Base-by-base conservation (phyloP, 2,113 vertebrate species). In the Amazona guildingii region DNA sequence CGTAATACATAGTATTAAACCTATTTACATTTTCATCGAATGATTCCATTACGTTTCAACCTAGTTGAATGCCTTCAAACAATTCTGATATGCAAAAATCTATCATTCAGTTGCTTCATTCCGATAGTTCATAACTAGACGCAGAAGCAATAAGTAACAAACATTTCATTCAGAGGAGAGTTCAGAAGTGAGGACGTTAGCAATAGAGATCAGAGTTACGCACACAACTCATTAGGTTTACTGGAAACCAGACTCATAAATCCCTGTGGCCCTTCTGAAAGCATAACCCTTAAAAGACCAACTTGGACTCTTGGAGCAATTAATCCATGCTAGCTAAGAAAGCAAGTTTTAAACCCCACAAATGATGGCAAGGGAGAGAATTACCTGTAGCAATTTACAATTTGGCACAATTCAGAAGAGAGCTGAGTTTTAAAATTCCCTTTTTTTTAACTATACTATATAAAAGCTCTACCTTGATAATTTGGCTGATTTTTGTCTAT, bases 391-490 rank as follows among this genome's bases (percentile, higher is more conserved):
- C 41, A 79, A 76, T 62, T 83, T 41, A 80, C 18, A 44, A 43
- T 81, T 87, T 13, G 77, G 28, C 92, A 77, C 96, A 98, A 55
- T 97, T 91, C n/a, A 62, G 63, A 82, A 94, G 16, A 94, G 81
- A 76, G 4, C 0, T 9, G 3, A 59, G 6, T 8, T 72, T 49
- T 43, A 44, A 33, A 51, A 54, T 83, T 43, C 51, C 19, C 29
- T 51, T 69, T 74, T 66, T 21, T 24, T 27, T n/a, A n/a, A 82
- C 46, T 85, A 92, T 95, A 95, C 51, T 48, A 81, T 59, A 74
- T 25, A 73, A 87, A 97, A 86, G 89, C 88, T 4, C 96, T 99
- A 98, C 98, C 97, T 97, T 97, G 97, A 96, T 91, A 98, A 95
- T 96, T 98, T 89, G 96, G 98, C 95, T 98, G 98, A 88, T 96